phyloP scores from a whole-genome alignment of 2,888 invertebrate species.

The Drosophila subquinaria region DNA sequence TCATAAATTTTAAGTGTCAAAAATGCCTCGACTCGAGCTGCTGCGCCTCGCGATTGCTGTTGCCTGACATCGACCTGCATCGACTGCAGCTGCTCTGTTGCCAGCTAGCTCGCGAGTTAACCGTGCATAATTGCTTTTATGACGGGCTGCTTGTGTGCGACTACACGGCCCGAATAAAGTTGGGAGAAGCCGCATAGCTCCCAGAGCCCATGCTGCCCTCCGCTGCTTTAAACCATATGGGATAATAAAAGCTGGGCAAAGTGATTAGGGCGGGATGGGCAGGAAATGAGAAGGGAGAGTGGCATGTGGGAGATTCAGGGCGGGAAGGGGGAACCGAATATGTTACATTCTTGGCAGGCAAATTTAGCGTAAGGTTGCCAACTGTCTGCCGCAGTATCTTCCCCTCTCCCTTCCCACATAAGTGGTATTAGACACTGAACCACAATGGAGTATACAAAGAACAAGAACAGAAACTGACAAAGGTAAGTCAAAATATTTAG shows the following conservation, averaged over 20 bases:
- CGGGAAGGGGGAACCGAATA: not conserved
- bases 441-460: slow-evolving; percentile 15
- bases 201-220: too few relatives aligned
- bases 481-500: slow-evolving; percentile 48
- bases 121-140: too few relatives aligned
- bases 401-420: slow-evolving; percentile 14
- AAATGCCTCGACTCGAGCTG: too few relatives aligned
- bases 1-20: too few relatives aligned
- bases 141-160: too few relatives aligned
- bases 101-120: too few relatives aligned
- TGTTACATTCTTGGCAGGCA: slow-evolving; percentile 25
- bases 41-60: too few relatives aligned
- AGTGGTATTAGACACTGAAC: slow-evolving; percentile 32
- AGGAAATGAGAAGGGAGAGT: too few relatives aligned
- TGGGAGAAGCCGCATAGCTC: too few relatives aligned
- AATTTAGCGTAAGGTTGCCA: slow-evolving; percentile 34
- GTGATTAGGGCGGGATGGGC: slow-evolving; percentile 1
- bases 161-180: too few relatives aligned
- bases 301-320: not conserved
- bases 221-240: slow-evolving; percentile 23
- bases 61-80: too few relatives aligned
- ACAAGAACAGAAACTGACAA: slow-evolving; percentile 27
- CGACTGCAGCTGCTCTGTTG: too few relatives aligned
- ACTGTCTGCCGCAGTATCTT: slow-evolving; percentile 6
- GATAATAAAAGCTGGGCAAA: slow-evolving; percentile 11